These are phyloP conservation scores for Puma concolor DNA, from an alignment of 2,113 vertebrate species.

Conservation along the genomic window DNA sequence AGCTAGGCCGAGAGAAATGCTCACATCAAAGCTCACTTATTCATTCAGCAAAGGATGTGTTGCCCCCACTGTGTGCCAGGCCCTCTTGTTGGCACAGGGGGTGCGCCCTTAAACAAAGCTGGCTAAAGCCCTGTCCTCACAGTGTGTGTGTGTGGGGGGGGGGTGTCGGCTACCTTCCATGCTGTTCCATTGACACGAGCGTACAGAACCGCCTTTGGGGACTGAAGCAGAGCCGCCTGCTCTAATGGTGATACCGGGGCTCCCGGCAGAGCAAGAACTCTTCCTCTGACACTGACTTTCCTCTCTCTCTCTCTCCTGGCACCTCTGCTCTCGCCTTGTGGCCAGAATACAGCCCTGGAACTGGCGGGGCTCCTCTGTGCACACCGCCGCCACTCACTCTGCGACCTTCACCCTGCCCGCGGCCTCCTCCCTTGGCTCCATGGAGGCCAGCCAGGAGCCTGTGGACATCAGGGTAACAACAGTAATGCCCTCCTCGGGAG, in stretches of 20 bases:
- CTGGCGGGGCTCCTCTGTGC: slow-evolving; percentile 84
- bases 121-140: background rate
- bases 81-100: background rate
- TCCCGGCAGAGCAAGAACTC: background rate
- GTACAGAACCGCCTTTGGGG: background rate
- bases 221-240: rapidly evolving
- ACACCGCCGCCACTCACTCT: slow-evolving; percentile 79
- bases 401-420: slow-evolving; percentile 91
- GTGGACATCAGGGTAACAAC: slow-evolving; percentile 92
- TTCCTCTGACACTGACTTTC: background rate
- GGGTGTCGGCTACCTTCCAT: background rate
- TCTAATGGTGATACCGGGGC: background rate
- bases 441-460: slow-evolving; percentile 82
- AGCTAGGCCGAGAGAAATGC: background rate
- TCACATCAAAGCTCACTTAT: background rate
- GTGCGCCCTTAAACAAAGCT: background rate
- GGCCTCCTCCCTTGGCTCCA: slow-evolving; percentile 80
- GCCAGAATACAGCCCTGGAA: slow-evolving; percentile 82
- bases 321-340: background rate
- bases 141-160: too few species aligned
- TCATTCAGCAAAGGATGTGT: background rate
- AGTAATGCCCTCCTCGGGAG: background rate
- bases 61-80: background rate
- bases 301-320: background rate
- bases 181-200: background rate